Evolutionary conservation across 2,888 invertebrate genomes (phyloP), one percentile per base, ranked within the genome.

Genomic region (Eulithis testata): DNA sequence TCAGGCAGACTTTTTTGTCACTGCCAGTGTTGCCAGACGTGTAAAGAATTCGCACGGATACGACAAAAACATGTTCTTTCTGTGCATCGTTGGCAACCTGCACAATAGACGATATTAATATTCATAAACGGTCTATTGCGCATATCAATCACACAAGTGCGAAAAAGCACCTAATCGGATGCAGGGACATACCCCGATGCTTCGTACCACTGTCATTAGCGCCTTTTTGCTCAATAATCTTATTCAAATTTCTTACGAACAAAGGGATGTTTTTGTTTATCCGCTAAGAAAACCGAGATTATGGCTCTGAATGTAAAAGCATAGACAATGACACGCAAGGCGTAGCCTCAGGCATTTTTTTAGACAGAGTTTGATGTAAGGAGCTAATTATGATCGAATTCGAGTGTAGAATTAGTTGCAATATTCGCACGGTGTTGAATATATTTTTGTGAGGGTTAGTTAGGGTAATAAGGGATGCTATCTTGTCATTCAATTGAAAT

Each of bases 131-230:
- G 73, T 79, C 76, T 82, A 91, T 91, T 91, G 85, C 88, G 91
- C 91, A 91, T 92, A 92, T 92, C 92, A 92, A 91, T 91, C 91
- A 89, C 86, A 72, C 87, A 87, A 88, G 87, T 89, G 89, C 79
- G 85, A 88, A 89, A 87, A 91, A 87, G 82, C 82, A 82, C 45
- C 67, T 89, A 90, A 91, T 91, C 82, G 76, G 79, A 91, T 91
- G 91, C 91, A 83, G 77, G 82, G 75, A 83, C 92, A 87, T 88
- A 89, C 84, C 90, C 85, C 86, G 83, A 77, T 77, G 81, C 80
- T 80, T 89, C 89, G 86, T 89, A 76, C 78, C 80, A 78, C 85
- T 88, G 85, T 91, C 91, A 93, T 92, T 93, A 93, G 88, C 89
- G 85, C 86, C 83, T 87, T 86, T 87, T 84, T 80, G 80, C 55